Conservation (phyloP, 2,113 vertebrate species). For the Perca fluviatilis region DNA sequence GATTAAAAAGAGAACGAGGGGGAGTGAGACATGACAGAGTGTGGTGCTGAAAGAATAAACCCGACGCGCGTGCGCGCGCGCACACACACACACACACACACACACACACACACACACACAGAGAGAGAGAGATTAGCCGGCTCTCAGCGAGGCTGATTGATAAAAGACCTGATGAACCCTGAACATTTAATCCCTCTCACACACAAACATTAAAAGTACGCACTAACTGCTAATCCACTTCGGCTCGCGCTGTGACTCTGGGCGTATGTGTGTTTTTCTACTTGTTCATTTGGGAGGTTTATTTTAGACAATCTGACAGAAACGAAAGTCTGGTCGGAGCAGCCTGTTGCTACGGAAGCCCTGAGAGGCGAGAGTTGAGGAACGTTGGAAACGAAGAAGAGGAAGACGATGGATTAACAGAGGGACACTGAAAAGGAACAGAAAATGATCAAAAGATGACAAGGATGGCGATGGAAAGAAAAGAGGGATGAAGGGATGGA, state of each 20-base stretch:
- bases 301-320: not conserved
- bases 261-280: not conserved
- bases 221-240: slow-evolving; percentile 40
- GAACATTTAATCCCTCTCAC: slow-evolving; percentile 45
- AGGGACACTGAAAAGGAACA: no score
- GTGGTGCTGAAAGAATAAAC: not conserved
- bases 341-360: not conserved
- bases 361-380: no score
- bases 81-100: slow-evolving; percentile 8
- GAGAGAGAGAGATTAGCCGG: not conserved
- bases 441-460: no score
- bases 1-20: slow-evolving; percentile 7
- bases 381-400: no score
- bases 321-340: not conserved
- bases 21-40: not conserved
- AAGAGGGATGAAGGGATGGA: not conserved
- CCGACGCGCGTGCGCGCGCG: not conserved
- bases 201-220: slow-evolving; percentile 29
- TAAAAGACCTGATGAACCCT: slow-evolving; percentile 39
- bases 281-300: not conserved
- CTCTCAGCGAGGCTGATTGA: slow-evolving; percentile 34
- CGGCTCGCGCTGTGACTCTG: not conserved
- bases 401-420: no score
- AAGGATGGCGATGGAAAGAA: no score
- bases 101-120: slow-evolving; percentile 15